Percentiles rank a stretch among this genome's conserved stretches.
These are phyloP conservation scores for Eilema caniola DNA, from an alignment of 2,888 invertebrate genomes.

Conservation along the genomic window DNA sequence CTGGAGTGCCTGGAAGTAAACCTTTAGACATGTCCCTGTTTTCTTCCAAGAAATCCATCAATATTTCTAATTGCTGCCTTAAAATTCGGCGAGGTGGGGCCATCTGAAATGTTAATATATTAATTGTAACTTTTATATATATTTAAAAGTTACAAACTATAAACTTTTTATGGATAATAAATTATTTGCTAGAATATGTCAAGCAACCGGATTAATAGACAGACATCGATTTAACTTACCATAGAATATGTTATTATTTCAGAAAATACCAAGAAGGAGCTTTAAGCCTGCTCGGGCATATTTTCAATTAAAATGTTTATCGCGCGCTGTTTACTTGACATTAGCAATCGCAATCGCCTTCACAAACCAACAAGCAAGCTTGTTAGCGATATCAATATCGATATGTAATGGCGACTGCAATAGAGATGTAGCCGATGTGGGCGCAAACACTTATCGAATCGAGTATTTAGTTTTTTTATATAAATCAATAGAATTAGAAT, in stretches of 20 bases:
- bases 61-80: constrained; percentile 71
- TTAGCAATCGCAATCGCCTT: constrained; percentile 75
- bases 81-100: constrained; percentile 78
- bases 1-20: constrained; percentile 63
- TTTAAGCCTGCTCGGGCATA: neutral
- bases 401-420: constrained; percentile 63
- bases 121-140: too few species aligned
- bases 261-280: neutral
- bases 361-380: constrained; percentile 50
- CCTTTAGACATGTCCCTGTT: constrained; percentile 75
- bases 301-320: constrained; percentile 46
- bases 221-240: constrained; percentile 6
- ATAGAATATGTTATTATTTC: neutral
- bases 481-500: neutral
- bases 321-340: constrained; percentile 71
- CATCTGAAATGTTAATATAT: constrained; percentile 67
- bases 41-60: constrained; percentile 74
- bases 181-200: neutral
- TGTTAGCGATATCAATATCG: constrained; percentile 31
- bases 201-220: neutral
- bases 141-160: constrained; percentile 4
- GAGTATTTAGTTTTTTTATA: neutral
- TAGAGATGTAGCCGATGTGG: constrained; percentile 6
- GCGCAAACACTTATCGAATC: neutral
- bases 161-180: neutral